Base-by-base conservation (phyloP, 2,797 vertebrate genomes). In the Onychomys arenicola region DNA sequence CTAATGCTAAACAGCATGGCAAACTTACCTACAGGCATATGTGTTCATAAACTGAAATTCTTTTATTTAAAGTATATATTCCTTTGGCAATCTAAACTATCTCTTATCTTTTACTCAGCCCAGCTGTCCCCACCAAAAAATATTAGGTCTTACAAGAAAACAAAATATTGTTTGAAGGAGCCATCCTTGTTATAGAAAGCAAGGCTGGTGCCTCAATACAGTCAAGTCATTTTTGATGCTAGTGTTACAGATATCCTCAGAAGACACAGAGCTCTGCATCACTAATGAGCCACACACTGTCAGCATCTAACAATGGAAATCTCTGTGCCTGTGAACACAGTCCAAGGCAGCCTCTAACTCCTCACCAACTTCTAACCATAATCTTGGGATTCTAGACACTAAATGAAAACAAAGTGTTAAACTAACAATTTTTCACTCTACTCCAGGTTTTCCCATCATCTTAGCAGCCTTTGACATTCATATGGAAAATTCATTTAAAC, bases 1-100 rank as follows among this genome's bases (percentile, higher is more conserved):
- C 73, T 89, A 83, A 73, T 34, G 25, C 32, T 61, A 84, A 90
- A n/a, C 69, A 93, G 19, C 86, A 76, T 69, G 19, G 88, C 46
- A 96, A 71, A 65, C 63, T 89, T 34, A 49, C 21, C 57, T 59
- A 81, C 6, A 16, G 55, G 32, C 23, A 83, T 17, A 88, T 46
- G 73, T 40, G 21, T 13, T 55, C 37, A 8, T 69, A 95, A n/a
- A 96, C n/a, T 89, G 49, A 91, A 81, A 80, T 84, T 71, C 21
- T 21, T 95, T 16, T 25, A 89, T 94, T 96, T 67, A 61, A 73
- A n/a, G 16, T 49, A 55, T 78, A 34, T 27, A 63, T 49, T 92
- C 65, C n/a, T 67, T 86, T 81, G 57, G 37, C 21, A 89, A 46
- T 29, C 11, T 49, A 93, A 90, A 14, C 37, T 40, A 57, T 37